A percentile compares a stretch with the other conserved stretches of the same genome.
Evolutionary conservation across 2,888 invertebrate species (phyloP).

Genomic region (Patella ulyssiponensis): DNA sequence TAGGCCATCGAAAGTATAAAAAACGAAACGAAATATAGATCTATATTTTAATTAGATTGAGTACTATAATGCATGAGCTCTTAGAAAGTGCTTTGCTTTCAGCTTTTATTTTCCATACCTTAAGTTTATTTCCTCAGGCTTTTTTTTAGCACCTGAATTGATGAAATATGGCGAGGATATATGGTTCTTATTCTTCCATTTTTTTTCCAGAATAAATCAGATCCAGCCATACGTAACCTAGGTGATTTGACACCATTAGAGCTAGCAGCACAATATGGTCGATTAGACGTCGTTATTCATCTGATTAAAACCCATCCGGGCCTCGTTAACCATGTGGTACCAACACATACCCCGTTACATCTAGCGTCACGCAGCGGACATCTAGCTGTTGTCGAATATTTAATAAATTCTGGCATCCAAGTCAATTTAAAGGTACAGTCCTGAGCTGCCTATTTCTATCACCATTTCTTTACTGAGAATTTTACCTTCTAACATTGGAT

Average conservation of each 20-base stretch:
- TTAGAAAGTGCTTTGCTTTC: no score
- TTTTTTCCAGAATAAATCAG: constrained; percentile 80
- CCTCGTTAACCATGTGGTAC: constrained; percentile 77
- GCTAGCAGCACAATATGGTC: constrained; percentile 85
- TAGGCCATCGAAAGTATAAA: no score
- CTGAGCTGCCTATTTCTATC: no score
- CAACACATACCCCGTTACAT: constrained; percentile 90
- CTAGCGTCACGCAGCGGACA: constrained; percentile 91
- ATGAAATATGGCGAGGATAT: no score
- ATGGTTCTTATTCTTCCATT: not conserved
- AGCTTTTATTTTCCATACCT: no score
- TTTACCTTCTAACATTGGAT: no score
- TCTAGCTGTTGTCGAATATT: constrained; percentile 81
- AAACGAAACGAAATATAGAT: no score
- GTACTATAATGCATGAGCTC: no score
- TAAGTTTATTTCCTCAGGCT: no score
- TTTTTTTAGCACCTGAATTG: no score
- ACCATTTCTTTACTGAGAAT: no score
- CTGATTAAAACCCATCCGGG: constrained; percentile 88
- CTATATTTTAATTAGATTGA: no score
- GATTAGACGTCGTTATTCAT: constrained; percentile 86
- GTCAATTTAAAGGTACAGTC: constrained; percentile 78
- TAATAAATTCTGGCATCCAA: constrained; percentile 88
- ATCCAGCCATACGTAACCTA: constrained; percentile 88
- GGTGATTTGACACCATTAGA: constrained; percentile 93